Percentiles rank a stretch among this genome's conserved stretches.
Conservation (phyloP, 2,797 vertebrate genomes). For the Acrossocheilus fasciatus region DNA sequence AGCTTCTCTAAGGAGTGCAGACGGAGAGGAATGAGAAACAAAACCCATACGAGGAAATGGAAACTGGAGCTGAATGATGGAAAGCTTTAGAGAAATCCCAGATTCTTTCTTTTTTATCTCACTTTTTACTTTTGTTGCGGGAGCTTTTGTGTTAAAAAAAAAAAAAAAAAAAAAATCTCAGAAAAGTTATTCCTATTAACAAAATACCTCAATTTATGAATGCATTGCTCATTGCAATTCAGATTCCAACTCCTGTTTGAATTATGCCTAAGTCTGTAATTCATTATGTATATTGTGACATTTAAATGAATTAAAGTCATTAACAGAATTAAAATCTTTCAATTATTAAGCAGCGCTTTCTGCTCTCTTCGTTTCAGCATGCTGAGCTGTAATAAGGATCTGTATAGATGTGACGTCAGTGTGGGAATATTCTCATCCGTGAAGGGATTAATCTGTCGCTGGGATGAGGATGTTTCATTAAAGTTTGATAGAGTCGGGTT, state of each 20-base stretch:
- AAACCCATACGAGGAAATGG: background rate
- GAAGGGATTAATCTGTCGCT: slow-evolving; percentile 21
- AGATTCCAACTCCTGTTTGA: background rate
- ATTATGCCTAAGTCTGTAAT: background rate
- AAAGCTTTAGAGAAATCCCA: background rate
- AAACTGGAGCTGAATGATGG: too few relatives aligned
- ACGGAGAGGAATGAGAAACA: background rate
- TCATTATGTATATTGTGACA: background rate
- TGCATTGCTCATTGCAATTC: background rate
- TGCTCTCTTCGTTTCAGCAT: background rate
- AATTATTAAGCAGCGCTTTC: background rate
- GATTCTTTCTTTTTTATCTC: background rate
- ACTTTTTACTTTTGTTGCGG: background rate
- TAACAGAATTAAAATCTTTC: background rate
- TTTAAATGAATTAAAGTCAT: background rate
- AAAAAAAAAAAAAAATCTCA: background rate
- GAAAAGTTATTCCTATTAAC: background rate
- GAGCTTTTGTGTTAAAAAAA: background rate
- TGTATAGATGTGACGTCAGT: background rate
- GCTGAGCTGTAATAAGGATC: slow-evolving; percentile 5
- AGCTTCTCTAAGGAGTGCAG: background rate
- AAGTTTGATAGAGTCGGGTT: slow-evolving; percentile 10
- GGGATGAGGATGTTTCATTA: slow-evolving; percentile 13
- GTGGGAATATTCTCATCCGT: slow-evolving; percentile 16
- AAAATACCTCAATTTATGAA: background rate